Percentiles rank a stretch among this genome's conserved stretches.
These are phyloP conservation scores for Limnephilus lunatus DNA, from an alignment of 2,888 invertebrate genomes.

Conservation along the genomic window DNA sequence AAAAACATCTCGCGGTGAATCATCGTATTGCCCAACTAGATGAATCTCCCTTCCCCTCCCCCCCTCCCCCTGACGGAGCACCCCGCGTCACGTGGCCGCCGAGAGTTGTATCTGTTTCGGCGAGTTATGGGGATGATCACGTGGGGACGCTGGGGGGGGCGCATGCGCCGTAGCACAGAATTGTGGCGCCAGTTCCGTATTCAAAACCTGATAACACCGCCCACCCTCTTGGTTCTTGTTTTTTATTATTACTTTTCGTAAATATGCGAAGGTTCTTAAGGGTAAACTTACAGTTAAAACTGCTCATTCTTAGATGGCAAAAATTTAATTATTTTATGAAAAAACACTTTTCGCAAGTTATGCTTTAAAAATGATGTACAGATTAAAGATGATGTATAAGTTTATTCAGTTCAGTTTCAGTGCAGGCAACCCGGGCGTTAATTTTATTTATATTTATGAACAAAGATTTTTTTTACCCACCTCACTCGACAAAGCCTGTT, in stretches of 20 bases:
- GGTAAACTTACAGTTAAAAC: too few relatives aligned
- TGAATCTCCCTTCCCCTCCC: not conserved
- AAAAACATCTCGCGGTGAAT: not conserved
- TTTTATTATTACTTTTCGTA: not conserved
- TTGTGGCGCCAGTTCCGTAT: conserved; percentile 37
- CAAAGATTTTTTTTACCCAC: too few relatives aligned
- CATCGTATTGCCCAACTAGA: not conserved
- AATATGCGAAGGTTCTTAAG: too few relatives aligned
- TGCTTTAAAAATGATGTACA: too few relatives aligned
- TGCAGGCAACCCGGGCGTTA: too few relatives aligned
- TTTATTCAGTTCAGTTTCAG: too few relatives aligned
- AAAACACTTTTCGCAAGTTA: too few relatives aligned
- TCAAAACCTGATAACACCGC: not conserved
- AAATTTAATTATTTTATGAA: not conserved
- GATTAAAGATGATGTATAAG: too few relatives aligned
- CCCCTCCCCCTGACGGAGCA: not conserved
- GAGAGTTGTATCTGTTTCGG: conserved; percentile 6
- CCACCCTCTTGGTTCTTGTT: not conserved
- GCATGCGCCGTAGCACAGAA: conserved; percentile 4
- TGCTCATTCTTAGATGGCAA: too few relatives aligned
- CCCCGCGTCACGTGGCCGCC: conserved; percentile 2
- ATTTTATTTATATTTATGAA: too few relatives aligned
- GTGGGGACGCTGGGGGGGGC: not conserved
- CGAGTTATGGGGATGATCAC: conserved; percentile 21
- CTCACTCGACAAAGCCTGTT: too few relatives aligned